Evolutionary conservation across 2,113 vertebrate genomes (phyloP).

Genomic region (Petrocephalus zakoni): DNA sequence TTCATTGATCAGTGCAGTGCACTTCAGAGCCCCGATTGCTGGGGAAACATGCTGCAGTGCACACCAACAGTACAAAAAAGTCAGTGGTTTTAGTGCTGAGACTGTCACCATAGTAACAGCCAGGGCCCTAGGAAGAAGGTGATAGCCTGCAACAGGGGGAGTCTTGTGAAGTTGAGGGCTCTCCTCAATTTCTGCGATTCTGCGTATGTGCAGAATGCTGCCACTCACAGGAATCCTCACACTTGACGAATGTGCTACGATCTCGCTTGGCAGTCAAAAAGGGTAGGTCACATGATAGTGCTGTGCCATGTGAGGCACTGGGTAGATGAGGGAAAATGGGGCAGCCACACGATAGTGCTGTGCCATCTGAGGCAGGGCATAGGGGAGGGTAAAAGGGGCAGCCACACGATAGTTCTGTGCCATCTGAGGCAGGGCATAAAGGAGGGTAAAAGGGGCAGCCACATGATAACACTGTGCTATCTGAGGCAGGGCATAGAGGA

Average conservation of each 20-base stretch:
- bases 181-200: not conserved
- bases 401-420: not conserved
- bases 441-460: no score
- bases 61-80: not conserved
- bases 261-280: not conserved
- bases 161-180: not conserved
- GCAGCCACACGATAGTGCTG: no score
- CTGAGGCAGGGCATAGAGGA: no score
- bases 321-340: no score
- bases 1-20: not conserved
- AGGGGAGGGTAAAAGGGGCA: no score
- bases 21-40: not conserved
- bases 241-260: not conserved
- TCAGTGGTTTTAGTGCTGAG: not conserved
- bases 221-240: not conserved
- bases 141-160: not conserved
- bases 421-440: not conserved
- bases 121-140: not conserved
- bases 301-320: not conserved
- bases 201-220: not conserved
- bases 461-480: no score
- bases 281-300: not conserved
- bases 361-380: no score
- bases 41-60: not conserved
- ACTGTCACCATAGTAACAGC: constrained; percentile 28